These are phyloP conservation scores for Amphipoea lucens DNA, from an alignment of 2,888 invertebrate genomes.

Conservation along the genomic window DNA sequence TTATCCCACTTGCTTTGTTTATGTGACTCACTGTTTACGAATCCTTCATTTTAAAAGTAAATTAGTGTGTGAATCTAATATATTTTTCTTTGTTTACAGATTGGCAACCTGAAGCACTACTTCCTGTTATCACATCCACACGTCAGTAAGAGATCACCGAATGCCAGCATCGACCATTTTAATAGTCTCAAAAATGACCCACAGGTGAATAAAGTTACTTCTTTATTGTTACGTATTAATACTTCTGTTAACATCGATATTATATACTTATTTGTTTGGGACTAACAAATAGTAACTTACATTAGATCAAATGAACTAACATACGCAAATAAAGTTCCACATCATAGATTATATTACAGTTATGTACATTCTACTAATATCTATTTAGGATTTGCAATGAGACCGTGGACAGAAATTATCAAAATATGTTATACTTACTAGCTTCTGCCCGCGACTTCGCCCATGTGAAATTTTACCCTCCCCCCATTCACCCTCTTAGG, in stretches of 20 bases:
- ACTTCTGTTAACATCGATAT: not conserved
- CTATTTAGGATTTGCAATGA: not conserved
- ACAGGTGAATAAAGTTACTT: slow-evolving; percentile 77
- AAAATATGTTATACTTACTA: too few species aligned
- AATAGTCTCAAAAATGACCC: slow-evolving; percentile 86
- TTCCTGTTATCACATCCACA: slow-evolving; percentile 86
- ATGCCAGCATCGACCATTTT: slow-evolving; percentile 82
- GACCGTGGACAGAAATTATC: not conserved
- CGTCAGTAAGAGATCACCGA: slow-evolving; percentile 84
- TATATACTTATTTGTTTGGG: not conserved
- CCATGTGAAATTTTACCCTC: too few species aligned
- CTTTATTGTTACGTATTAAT: not conserved
- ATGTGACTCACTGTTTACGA: not conserved
- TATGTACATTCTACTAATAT: not conserved
- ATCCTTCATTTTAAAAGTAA: not conserved
- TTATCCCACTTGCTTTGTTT: not conserved
- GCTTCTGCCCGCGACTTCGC: too few species aligned
- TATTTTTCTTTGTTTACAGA: slow-evolving; percentile 78
- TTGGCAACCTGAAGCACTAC: slow-evolving; percentile 85
- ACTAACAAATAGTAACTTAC: not conserved
- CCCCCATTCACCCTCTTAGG: too few species aligned
- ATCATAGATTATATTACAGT: too few species aligned
- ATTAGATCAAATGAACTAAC: not conserved
- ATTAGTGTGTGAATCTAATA: not conserved
- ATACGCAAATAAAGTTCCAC: not conserved